These are phyloP conservation scores for Peromyscus maniculatus DNA, from an alignment of 2,113 vertebrate species.

Conservation along the genomic window DNA sequence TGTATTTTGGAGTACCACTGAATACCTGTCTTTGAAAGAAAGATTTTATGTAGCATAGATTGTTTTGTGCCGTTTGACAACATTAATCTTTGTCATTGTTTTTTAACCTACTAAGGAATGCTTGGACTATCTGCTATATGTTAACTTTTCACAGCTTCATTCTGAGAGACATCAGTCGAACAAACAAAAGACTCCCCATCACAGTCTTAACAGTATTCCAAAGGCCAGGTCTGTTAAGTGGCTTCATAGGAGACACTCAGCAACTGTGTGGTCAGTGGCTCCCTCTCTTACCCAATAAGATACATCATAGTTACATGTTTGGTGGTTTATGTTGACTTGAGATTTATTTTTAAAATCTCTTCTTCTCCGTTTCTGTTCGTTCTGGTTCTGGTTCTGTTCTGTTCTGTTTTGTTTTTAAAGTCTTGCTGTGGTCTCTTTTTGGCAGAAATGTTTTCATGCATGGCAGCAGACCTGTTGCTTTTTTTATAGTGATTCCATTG, in stretches of 20 bases:
- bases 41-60: constrained; percentile 69
- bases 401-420: constrained; percentile 77
- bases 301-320: constrained; percentile 72
- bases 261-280: constrained; percentile 65
- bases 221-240: not conserved
- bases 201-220: not conserved
- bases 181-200: not conserved
- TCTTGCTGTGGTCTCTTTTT: constrained; percentile 91
- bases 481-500: constrained; percentile 90
- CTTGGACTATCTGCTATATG: constrained; percentile 61
- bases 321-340: constrained; percentile 81
- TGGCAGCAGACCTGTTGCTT: constrained; percentile 91
- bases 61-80: constrained; percentile 77
- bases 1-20: constrained; percentile 45
- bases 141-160: constrained; percentile 64
- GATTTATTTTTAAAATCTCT: constrained; percentile 79
- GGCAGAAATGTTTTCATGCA: constrained; percentile 90
- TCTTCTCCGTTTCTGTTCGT: constrained; percentile 81
- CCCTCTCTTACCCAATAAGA: constrained; percentile 62
- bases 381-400: constrained; percentile 74
- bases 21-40: constrained; percentile 68
- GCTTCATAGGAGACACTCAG: constrained; percentile 31
- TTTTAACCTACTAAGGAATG: constrained; percentile 68
- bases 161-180: constrained; percentile 30
- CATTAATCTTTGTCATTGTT: constrained; percentile 74